Conservation (phyloP, 2,113 vertebrate genomes). For the Mesoclemmys tuberculata region DNA sequence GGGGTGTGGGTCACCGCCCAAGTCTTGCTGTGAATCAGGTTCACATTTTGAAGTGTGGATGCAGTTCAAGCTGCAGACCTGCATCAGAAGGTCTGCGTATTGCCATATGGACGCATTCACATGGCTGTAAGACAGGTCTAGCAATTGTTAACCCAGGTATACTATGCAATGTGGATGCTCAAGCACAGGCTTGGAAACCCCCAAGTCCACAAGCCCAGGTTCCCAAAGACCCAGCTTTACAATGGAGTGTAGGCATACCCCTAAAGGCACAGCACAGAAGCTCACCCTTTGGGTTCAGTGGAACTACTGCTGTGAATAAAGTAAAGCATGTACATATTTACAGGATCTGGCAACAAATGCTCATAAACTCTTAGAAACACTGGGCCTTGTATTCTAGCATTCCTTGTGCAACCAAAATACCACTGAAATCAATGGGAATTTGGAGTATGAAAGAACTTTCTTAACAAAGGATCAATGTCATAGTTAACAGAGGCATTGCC, state of each 20-base stretch:
- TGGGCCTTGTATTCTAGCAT: neutral
- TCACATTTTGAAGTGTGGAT: no score
- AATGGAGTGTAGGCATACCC: neutral
- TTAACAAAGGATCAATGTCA: neutral
- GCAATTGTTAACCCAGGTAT: neutral
- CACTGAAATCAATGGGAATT: neutral
- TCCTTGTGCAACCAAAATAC: neutral
- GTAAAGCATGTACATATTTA: fast-evolving
- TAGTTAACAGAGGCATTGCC: neutral
- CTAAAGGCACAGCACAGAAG: neutral
- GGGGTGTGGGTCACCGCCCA: neutral
- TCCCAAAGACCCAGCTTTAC: neutral
- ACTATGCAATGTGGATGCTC: neutral
- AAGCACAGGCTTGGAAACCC: neutral
- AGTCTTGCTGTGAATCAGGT: neutral
- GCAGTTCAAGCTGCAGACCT: no score
- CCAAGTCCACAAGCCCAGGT: neutral
- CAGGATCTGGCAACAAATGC: neutral
- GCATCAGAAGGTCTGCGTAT: neutral
- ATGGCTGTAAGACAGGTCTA: neutral
- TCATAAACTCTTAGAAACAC: fast-evolving
- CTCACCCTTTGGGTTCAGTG: neutral
- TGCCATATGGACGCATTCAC: neutral
- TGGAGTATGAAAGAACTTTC: neutral
- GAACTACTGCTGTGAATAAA: neutral